Evolutionary conservation across 2,113 vertebrate genomes (phyloP).

Genomic region (Pseudorhombus dupliciocellatus): DNA sequence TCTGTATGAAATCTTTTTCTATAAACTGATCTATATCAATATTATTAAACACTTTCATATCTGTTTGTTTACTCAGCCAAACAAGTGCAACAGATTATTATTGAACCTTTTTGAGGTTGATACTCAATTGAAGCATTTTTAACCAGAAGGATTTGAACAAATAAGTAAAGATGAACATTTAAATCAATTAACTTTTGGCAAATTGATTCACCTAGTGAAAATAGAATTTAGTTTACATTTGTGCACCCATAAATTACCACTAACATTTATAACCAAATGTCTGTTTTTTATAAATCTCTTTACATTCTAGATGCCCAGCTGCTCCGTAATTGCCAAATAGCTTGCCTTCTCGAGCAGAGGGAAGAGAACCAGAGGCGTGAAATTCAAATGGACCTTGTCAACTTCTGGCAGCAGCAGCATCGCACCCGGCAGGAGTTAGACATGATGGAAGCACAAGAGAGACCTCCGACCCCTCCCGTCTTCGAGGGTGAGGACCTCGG

Average conservation of each 20-base stretch:
- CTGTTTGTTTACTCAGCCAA: no score
- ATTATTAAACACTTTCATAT: no score
- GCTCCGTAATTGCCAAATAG: conserved; percentile 76
- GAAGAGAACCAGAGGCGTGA: conserved; percentile 72
- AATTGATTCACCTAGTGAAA: no score
- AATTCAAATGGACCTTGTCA: conserved; percentile 65
- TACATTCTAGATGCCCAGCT: conserved; percentile 47
- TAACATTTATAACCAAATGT: neutral
- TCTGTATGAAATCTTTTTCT: no score
- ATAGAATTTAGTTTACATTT: neutral
- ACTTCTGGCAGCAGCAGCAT: conserved; percentile 77
- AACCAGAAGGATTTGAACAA: no score
- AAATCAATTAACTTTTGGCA: no score
- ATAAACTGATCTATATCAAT: no score
- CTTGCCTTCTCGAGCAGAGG: conserved; percentile 74
- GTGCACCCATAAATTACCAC: neutral
- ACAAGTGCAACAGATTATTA: no score
- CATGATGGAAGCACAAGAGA: conserved; percentile 80
- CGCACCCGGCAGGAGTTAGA: conserved; percentile 82
- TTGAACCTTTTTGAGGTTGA: no score
- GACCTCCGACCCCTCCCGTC: conserved; percentile 78
- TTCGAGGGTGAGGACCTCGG: conserved; percentile 88
- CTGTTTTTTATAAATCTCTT: neutral
- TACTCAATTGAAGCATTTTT: no score
- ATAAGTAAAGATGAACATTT: no score